These are phyloP conservation scores for Pitangus sulphuratus DNA, from an alignment of 2,797 vertebrate species.

Conservation along the genomic window DNA sequence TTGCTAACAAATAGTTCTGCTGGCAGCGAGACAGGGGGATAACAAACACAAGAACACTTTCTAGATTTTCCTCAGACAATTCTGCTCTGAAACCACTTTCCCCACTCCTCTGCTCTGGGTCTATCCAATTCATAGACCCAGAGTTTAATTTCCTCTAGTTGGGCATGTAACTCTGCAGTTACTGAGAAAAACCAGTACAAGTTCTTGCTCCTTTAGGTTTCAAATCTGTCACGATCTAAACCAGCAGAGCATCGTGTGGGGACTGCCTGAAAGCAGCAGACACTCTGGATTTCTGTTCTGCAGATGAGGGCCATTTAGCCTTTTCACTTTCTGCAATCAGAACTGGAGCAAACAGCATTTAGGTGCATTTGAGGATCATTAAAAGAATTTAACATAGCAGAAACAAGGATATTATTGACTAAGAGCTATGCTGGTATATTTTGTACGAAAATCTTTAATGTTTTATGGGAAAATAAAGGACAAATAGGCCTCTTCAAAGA, in stretches of 20 bases:
- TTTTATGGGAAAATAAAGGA: conserved; percentile 36
- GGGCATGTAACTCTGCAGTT: neutral
- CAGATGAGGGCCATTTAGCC: conserved; percentile 14
- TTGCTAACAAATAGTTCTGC: neutral
- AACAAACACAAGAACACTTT: neutral
- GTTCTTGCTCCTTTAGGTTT: neutral
- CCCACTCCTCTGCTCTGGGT: neutral
- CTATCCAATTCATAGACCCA: neutral
- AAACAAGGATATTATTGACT: neutral
- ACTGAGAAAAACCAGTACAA: neutral
- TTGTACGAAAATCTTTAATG: conserved; percentile 19
- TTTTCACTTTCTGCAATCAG: conserved; percentile 21
- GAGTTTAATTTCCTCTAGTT: neutral
- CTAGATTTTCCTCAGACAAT: neutral
- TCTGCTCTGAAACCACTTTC: neutral
- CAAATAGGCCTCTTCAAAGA: conserved; percentile 22
- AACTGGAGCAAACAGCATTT: conserved; percentile 16
- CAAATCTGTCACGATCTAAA: neutral
- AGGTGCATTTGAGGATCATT: conserved; percentile 25
- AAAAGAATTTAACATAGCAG: neutral
- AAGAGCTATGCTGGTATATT: conserved; percentile 9
- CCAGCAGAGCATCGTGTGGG: neutral
- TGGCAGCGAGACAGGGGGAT: neutral
- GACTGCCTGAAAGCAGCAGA: conserved; percentile 5
- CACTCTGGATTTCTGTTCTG: neutral